Evolutionary conservation across 2,888 invertebrate species (phyloP), one percentile per base, ranked within the genome.

Genomic region (Hylaea fasciaria): DNA sequence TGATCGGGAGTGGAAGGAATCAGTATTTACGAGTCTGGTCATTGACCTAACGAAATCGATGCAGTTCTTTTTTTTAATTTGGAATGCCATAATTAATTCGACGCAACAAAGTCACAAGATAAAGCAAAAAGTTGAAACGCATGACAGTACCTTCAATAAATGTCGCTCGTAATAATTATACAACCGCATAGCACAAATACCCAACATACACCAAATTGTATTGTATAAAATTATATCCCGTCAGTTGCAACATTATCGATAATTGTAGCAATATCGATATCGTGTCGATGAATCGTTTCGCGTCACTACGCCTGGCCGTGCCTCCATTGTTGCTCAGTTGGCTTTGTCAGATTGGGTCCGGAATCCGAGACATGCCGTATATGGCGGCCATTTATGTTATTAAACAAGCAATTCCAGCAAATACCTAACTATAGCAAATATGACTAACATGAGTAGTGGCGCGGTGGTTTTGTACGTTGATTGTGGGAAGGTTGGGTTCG

Each of bases 271-370:
- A 72, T 69, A 72, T 69, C 68, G 64, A 70, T 57, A 63, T 32
- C 32, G 10, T 9, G 10, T 32, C 32, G 32, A 57, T 40, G 14
- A 51, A 57, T 57, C 49, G 51, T 70, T 64, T 65, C 59, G 69
- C 64, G 65, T 70, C 74, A 67, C 82, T 74, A 73, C 83, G 73
- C 79, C 62, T 61, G 77, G 78, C 74, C 66, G 76, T 78, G 66
- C 74, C 67, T 59, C 76, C 75, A 81, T 86, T 86, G 86, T 86
- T 83, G 81, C 71, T 78, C 79, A 77, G 77, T 81, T 75, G 75
- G 76, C 80, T 80, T 83, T 82, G 85, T 84, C 76, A 76, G 76
- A 77, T 73, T 73, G 70, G 64, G 66, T 62, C 54, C 59, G 72
- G 71, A 70, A 71, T 71, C 62, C 66, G 66, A 72, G 65, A 66